Evolutionary conservation across 2,113 vertebrate species (phyloP), one percentile per base, ranked within the genome.

Genomic region (Chamaea fasciata): DNA sequence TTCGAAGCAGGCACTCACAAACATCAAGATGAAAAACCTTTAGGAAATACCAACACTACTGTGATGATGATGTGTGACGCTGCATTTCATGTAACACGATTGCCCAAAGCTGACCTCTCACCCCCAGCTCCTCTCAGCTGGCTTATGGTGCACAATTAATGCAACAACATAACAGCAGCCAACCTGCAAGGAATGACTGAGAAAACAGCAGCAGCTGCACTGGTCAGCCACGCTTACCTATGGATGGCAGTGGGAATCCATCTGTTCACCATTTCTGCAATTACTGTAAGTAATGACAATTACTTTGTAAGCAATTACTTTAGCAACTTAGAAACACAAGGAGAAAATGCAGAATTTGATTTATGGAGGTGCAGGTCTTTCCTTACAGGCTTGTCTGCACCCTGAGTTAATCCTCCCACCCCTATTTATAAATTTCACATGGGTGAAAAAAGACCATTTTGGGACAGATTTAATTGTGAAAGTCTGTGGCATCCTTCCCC

Each of bases 41-140:
- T 13, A 68, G 42, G 53, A 73, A 87, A 49, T 13, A 53, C 8
- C 49, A 70, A 8, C 46, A 12, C 10, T 39, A 6, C 20, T 6
- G 13, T 1, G 22, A 31, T 0, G 1, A 42, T 3, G 30, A 49
- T 9, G 18, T 41, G n/a, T 0, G 0, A 49, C 0, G 0, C 1
- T 31, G 37, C 37, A 17, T 27, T 77, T 23, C n/a, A 62, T 0
- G 0, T 8, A 37, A 39, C 4, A 60, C 0, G 0, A 13, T 0
- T 55, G 47, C 86, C 65, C 42, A 46, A 57, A 63, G 76, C 52
- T 47, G 88, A 35, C 46, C 55, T 63, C 64, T 14, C 28, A 46
- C 35, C 28, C 16, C 0, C 5, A 73, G 49, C 60, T 44, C 59
- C 55, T 31, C 33, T 52, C 57, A 44, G 44, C 13, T 26, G 71